Percentiles rank a stretch among this genome's conserved stretches.
phyloP scores from a whole-genome alignment of 2,113 vertebrate genomes.

The Cygnus buccinator region DNA sequence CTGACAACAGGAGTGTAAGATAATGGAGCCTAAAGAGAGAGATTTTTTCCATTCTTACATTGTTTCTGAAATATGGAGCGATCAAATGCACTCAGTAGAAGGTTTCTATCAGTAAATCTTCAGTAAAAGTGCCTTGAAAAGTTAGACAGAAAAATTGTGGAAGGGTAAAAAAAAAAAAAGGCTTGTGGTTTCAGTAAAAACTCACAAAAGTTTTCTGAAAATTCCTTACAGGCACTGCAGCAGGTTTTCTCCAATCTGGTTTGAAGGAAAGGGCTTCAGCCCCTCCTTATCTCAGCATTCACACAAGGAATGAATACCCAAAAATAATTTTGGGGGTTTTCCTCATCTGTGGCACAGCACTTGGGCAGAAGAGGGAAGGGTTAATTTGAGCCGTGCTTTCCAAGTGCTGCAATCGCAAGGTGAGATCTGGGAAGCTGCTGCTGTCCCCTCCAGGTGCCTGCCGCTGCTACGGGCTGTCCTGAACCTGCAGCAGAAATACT shows the following conservation, averaged over 20 bases:
- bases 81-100: constrained; percentile 60
- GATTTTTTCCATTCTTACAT: constrained; percentile 39
- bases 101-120: constrained; percentile 52
- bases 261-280: not conserved
- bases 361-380: not conserved
- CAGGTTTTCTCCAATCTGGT: not conserved
- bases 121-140: constrained; percentile 47
- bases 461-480: not conserved
- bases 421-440: rapidly evolving
- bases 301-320: not conserved
- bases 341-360: not conserved
- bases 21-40: constrained; percentile 66
- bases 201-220: not conserved
- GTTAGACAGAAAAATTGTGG: not conserved
- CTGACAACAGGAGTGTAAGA: constrained; percentile 24
- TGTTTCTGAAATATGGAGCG: constrained; percentile 64
- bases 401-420: rapidly evolving
- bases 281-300: not conserved
- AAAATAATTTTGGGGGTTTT: not conserved
- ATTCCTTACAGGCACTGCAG: not conserved
- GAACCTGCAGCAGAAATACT: not conserved
- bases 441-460: rapidly evolving
- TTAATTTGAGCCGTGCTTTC: not conserved
- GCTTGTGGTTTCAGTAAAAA: not conserved
- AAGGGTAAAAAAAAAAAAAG: not conserved